A percentile compares a stretch with the other conserved stretches of the same genome.
phyloP scores from a whole-genome alignment of 1,140 invertebrate genomes.

The Steinernema feltiae region DNA sequence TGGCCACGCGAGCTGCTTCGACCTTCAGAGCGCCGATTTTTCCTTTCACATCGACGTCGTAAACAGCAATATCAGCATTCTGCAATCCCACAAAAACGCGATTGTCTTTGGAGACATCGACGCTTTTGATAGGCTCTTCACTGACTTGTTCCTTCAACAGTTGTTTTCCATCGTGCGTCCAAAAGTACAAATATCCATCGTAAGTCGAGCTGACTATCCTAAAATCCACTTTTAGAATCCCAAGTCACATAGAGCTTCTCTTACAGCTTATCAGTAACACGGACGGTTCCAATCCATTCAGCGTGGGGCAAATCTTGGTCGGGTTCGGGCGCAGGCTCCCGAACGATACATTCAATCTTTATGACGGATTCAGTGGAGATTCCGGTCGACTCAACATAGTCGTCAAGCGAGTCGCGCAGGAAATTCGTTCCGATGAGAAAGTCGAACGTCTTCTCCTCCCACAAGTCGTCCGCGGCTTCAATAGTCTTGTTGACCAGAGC shows the following conservation, averaged over 20 bases:
- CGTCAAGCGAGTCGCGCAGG: conserved; percentile 37
- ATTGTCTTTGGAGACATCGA: conserved; percentile 2
- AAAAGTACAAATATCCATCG: conserved; percentile 43
- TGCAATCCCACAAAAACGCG: not conserved
- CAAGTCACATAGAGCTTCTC: too few relatives aligned
- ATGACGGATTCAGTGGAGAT: conserved; percentile 44
- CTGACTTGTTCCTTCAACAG: not conserved
- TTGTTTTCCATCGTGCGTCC: conserved; percentile 29
- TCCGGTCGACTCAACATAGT: conserved; percentile 43
- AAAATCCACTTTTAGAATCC: too few relatives aligned
- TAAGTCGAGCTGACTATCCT: conserved; percentile 51
- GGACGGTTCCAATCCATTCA: conserved; percentile 48
- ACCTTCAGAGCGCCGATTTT: not conserved
- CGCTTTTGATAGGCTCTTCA: not conserved
- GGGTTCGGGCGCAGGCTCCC: conserved; percentile 41
- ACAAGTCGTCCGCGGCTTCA: conserved; percentile 28
- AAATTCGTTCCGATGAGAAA: conserved; percentile 47
- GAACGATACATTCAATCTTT: conserved; percentile 47
- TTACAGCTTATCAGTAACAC: conserved; percentile 28
- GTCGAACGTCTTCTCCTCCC: conserved; percentile 46
- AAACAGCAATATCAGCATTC: not conserved
- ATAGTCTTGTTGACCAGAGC: conserved; percentile 24
- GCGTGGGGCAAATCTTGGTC: conserved; percentile 38
- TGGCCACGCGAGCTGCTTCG: not conserved
- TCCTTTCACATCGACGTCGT: conserved; percentile 6